Conservation (phyloP, 2,797 vertebrate genomes). For the Dendrocincla tyrannina region DNA sequence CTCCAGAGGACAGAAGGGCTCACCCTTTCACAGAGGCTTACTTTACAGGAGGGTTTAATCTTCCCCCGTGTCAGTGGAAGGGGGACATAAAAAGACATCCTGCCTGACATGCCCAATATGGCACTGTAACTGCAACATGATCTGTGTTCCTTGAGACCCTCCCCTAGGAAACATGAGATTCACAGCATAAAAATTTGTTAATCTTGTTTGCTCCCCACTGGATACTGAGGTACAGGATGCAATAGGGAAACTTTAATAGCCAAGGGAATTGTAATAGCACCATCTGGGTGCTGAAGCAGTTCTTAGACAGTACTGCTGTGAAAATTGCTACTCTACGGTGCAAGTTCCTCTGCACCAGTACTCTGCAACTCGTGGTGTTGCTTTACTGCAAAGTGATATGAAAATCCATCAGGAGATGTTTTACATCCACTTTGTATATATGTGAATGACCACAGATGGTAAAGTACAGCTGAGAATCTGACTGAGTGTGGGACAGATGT, state of each 20-base stretch:
- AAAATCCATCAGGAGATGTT: neutral
- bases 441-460: neutral
- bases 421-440: neutral
- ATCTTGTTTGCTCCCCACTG: neutral
- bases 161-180: neutral
- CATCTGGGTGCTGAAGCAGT: neutral
- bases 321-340: neutral
- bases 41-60: neutral
- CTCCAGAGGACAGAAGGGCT: neutral
- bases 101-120: neutral
- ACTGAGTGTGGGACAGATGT: neutral
- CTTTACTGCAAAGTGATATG: neutral
- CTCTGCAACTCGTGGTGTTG: neutral
- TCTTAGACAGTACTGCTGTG: neutral
- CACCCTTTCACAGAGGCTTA: neutral
- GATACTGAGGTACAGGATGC: neutral
- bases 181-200: neutral
- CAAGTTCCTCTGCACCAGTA: neutral
- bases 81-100: neutral
- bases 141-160: neutral
- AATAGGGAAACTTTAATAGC: neutral
- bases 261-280: neutral
- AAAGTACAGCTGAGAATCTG: neutral
- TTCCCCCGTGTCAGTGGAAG: neutral
- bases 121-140: neutral